Conservation (phyloP, 1,140 invertebrate genomes). For the Adoxophyes honmai region DNA sequence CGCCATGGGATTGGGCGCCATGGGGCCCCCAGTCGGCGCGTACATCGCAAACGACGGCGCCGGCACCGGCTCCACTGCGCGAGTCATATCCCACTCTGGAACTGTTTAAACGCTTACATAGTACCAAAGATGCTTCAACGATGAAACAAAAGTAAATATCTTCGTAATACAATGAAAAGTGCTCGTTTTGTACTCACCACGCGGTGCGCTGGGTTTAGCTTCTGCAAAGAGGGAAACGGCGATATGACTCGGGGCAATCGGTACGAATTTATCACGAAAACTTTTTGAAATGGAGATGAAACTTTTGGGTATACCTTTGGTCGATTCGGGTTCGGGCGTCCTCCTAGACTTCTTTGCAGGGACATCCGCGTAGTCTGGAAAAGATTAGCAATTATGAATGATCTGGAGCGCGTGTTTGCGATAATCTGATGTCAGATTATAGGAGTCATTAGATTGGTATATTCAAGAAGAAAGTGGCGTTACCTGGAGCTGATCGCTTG, state of each 20-base stretch:
- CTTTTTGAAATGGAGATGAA: slow-evolving; percentile 4
- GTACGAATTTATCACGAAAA: neutral
- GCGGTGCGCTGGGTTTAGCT: slow-evolving; percentile 6
- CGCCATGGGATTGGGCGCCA: no score
- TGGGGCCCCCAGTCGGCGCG: no score
- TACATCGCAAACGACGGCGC: no score
- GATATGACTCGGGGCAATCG: neutral
- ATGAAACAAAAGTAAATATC: neutral
- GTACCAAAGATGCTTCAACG: neutral
- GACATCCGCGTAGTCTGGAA: slow-evolving; percentile 41
- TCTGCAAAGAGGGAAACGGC: slow-evolving; percentile 21
- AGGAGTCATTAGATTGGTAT: no score
- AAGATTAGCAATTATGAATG: slow-evolving; percentile 17
- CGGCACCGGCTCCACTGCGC: neutral
- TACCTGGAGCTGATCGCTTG: slow-evolving; percentile 49
- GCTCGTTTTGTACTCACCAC: slow-evolving; percentile 22
- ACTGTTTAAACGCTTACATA: slow-evolving; percentile 19
- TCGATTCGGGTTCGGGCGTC: slow-evolving; percentile 28
- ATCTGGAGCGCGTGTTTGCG: neutral
- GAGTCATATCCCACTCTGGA: slow-evolving; percentile 30
- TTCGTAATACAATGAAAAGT: neutral
- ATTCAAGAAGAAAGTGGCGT: slow-evolving; percentile 13
- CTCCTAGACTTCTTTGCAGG: slow-evolving; percentile 35
- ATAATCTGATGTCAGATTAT: no score
- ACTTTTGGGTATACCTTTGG: slow-evolving; percentile 33